Evolutionary conservation across 2,797 vertebrate species (phyloP), one percentile per base, ranked within the genome.

Genomic region (Sebastiscus tertius): DNA sequence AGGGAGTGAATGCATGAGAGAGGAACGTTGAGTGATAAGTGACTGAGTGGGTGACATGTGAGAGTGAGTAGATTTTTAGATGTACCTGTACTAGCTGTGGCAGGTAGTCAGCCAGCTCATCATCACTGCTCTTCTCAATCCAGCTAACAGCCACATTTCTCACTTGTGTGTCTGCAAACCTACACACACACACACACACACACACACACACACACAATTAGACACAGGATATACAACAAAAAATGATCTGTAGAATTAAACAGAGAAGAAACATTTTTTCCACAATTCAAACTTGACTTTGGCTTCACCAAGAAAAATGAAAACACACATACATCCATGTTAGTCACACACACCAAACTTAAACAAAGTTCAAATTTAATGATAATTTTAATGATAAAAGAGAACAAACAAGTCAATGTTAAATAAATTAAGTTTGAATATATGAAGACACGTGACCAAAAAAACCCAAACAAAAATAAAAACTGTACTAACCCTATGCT

Each of bases 61-160:
- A 59, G 1, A 75, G 18, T n/a, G 59, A 49, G n/a, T 42, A 14
- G 29, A 42, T 24, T 34, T 49, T 18, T 27, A 16, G 24, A 29
- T 92, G 4, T 79, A 99, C 99, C 96, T 99, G 98, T 6, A 99
- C 98, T 79, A 99, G 97, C 29, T 99, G 99, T 62, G 99, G 99
- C 66, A 99, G 96, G 86, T 99, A 98, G 88, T 98, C 98, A 42
- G 96, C 94, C 84, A 99, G 92, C 75, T 99, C 98, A 86, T 99
- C 99, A 63, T 99, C 98, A 56, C 96, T 98, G 92, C 98, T 95
- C 42, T 95, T 92, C 81, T 97, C 95, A 11, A 99, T 97, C 99
- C 99, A 99, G 4, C 92, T 92, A 49, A 99, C 96, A 60, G 98
- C 98, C 77, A 96, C 95, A 9, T 85, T 93, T 77, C 98, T 95